Conservation (phyloP, 2,113 vertebrate species). For the Solea solea region DNA sequence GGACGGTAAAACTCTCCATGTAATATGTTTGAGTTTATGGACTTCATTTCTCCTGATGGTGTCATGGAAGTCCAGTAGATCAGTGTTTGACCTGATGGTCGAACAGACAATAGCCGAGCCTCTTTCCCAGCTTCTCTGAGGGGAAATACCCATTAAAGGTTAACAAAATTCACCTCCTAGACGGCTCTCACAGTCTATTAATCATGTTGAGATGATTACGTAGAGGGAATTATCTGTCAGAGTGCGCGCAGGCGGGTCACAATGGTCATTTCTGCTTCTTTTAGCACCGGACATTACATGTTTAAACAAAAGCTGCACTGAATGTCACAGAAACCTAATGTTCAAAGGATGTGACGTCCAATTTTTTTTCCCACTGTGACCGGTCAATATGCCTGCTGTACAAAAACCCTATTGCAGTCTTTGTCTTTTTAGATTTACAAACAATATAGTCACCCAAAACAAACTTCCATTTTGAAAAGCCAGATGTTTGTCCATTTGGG, state of each 20-base stretch:
- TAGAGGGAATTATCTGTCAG: slow-evolving; percentile 68
- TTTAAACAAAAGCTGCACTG: slow-evolving; percentile 32
- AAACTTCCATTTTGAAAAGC: no score
- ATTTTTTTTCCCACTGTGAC: background rate
- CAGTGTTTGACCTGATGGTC: slow-evolving; percentile 40
- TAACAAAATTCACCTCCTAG: slow-evolving; percentile 71
- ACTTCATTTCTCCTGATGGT: slow-evolving; percentile 36
- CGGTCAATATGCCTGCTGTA: background rate
- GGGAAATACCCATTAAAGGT: slow-evolving; percentile 70
- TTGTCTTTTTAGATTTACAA: background rate
- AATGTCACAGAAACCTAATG: slow-evolving; percentile 19
- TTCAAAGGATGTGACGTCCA: slow-evolving; percentile 13
- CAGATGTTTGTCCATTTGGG: no score
- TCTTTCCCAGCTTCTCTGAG: slow-evolving; percentile 54
- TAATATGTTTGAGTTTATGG: slow-evolving; percentile 60
- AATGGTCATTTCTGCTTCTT: slow-evolving; percentile 53
- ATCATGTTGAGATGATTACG: slow-evolving; percentile 74
- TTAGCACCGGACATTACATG: slow-evolving; percentile 32
- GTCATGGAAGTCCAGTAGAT: slow-evolving; percentile 51
- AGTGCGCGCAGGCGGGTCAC: slow-evolving; percentile 51
- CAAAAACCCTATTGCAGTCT: background rate
- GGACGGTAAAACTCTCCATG: slow-evolving; percentile 51
- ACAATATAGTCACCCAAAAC: no score
- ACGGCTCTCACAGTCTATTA: slow-evolving; percentile 63
- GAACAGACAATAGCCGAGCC: slow-evolving; percentile 62